Evolutionary conservation across 2,888 invertebrate species (phyloP).

Genomic region (Rotaria sp.): DNA sequence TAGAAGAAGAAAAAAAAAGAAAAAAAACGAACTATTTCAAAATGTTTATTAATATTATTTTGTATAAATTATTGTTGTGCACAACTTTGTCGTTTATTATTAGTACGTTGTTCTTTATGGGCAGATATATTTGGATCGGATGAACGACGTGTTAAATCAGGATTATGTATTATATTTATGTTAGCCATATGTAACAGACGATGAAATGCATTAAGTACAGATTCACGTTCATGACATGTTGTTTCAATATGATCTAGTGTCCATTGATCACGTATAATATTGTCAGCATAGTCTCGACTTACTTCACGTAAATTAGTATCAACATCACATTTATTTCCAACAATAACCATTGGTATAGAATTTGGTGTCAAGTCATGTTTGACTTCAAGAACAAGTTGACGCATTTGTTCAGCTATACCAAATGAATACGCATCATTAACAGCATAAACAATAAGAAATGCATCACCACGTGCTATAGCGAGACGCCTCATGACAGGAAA

Average conservation of each 20-base stretch:
- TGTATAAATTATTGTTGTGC: background rate
- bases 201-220: background rate
- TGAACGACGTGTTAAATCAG: background rate
- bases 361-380: background rate
- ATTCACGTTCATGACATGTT: background rate
- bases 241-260: background rate
- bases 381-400: background rate
- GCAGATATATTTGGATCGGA: background rate
- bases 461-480: constrained; percentile 16
- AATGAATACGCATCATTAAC: background rate
- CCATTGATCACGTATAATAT: background rate
- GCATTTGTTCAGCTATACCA: background rate
- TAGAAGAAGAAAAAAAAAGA: no score
- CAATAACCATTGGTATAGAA: background rate
- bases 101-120: background rate
- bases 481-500: constrained; percentile 30
- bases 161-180: background rate
- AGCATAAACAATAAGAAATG: constrained; percentile 23
- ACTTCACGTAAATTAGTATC: background rate
- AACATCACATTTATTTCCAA: constrained; percentile 19
- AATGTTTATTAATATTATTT: background rate
- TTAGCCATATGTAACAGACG: background rate
- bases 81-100: constrained; percentile 13
- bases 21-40: background rate
- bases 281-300: background rate